Base-by-base conservation (phyloP, 2,113 vertebrate genomes). In the Perca fluviatilis region DNA sequence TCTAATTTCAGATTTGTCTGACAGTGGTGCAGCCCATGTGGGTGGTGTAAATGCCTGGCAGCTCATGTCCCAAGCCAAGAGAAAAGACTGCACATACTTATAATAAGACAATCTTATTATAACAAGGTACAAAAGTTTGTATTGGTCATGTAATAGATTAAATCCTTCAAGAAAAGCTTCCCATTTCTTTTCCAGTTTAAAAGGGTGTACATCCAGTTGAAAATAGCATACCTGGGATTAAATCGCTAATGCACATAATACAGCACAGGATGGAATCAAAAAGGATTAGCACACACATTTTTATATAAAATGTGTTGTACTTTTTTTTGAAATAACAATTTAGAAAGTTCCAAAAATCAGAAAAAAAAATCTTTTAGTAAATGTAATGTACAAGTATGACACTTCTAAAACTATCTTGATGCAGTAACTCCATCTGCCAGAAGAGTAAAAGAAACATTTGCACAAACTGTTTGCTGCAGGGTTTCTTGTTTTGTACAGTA, bases 41-140 rank as follows among this genome's bases (percentile, higher is more conserved):
- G 89, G 91, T 75, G 93, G 81, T 84, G 77, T 70, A 75, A 78
- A 87, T 70, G 84, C 62, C 83, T 91, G 65, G 85, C 63, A 86
- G 84, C 61, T 81, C 76, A 83, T 33, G 74, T 77, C 67, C 54
- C 75, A 63, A 33, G 54, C 74, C 23, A 33, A 74, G 36, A 50
- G 71, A 72, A 72, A 85, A 61, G 65, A 81, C 53, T 27, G 69
- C 60, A 62, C 43, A 67, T 65, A 60, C 74, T 86, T 79, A 82
- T 85, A 84, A 81, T 69, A 61, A 65, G 56, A 85, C 33, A 65
- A 49, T 51, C 10, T 16, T 33, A 74, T 56, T 75, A 40, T 43
- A 71, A 43, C 18, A 53, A 33, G 6, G 7, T 18, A 14, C 0
- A 60, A 53, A 33, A 74, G 47, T 61, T 11, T 54, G 25, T 57